Evolutionary conservation across 1,140 invertebrate genomes (phyloP).

Genomic region (Lepidurus arcticus): DNA sequence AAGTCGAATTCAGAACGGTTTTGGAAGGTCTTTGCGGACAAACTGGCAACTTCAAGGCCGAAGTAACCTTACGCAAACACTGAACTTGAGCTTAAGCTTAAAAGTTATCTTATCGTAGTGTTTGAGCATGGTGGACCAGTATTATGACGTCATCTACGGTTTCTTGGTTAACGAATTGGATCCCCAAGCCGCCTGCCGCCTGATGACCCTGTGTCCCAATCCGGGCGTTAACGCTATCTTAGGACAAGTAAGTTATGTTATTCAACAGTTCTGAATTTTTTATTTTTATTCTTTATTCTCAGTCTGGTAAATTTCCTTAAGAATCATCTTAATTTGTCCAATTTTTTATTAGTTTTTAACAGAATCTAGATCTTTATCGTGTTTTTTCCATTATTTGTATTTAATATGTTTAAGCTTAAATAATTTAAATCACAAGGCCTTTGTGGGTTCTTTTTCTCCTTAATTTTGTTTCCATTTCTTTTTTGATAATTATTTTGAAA

Average conservation of each 20-base stretch:
- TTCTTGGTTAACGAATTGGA: constrained; percentile 64
- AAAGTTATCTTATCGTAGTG: constrained; percentile 48
- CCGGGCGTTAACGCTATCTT: background rate
- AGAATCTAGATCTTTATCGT: background rate
- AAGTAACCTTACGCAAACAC: constrained; percentile 41
- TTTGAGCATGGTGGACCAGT: constrained; percentile 64
- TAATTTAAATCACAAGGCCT: background rate
- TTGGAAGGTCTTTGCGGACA: constrained; percentile 72
- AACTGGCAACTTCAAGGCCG: constrained; percentile 55
- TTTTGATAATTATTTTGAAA: background rate
- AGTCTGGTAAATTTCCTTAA: no score
- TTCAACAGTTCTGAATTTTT: no score
- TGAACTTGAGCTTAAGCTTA: background rate
- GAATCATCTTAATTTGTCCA: no score
- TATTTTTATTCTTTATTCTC: no score
- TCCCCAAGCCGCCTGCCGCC: constrained; percentile 56
- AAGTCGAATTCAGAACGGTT: constrained; percentile 69
- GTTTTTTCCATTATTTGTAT: background rate
- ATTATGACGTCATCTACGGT: constrained; percentile 65
- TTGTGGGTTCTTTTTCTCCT: no score
- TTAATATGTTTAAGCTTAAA: background rate
- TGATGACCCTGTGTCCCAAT: constrained; percentile 29
- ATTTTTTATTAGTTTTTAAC: no score
- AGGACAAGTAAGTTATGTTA: constrained; percentile 21
- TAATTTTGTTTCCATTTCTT: background rate